phyloP scores from a whole-genome alignment of 2,888 invertebrate genomes.

The Thymelicus lineola region DNA sequence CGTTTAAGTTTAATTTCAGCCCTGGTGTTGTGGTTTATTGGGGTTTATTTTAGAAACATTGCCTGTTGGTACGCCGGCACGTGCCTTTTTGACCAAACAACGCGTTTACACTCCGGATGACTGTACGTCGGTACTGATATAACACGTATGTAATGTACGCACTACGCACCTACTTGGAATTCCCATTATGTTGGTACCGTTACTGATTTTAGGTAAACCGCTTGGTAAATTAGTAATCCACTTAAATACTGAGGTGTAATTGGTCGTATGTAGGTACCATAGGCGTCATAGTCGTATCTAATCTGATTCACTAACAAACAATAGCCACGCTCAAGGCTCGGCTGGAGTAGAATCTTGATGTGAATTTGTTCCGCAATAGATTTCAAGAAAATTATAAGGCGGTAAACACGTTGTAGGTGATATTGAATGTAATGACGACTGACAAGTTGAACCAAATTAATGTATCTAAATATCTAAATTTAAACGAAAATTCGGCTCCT shows the following conservation, averaged over 20 bases:
- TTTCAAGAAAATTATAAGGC: slow-evolving; percentile 1
- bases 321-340: slow-evolving; percentile 10
- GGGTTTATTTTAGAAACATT: slow-evolving; percentile 73
- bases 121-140: slow-evolving; percentile 48
- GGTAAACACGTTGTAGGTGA: too few relatives aligned
- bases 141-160: slow-evolving; percentile 44
- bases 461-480: too few relatives aligned
- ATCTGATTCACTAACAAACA: slow-evolving; percentile 6
- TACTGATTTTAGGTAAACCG: slow-evolving; percentile 32
- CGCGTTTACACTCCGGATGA: slow-evolving; percentile 51
- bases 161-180: slow-evolving; percentile 27
- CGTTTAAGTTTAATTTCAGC: slow-evolving; percentile 36
- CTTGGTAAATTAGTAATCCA: slow-evolving; percentile 22
- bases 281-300: background rate
- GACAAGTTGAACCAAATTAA: too few relatives aligned
- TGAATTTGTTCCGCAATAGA: slow-evolving; percentile 10
- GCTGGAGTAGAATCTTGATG: slow-evolving; percentile 7
- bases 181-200: slow-evolving; percentile 28
- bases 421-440: too few relatives aligned
- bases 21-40: slow-evolving; percentile 37
- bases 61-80: slow-evolving; percentile 67
- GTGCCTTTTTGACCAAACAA: slow-evolving; percentile 75
- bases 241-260: slow-evolving; percentile 4
- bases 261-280: background rate
- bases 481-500: too few relatives aligned